These are phyloP conservation scores for Diuraphis noxia DNA, from an alignment of 1,140 invertebrate genomes.

Conservation along the genomic window DNA sequence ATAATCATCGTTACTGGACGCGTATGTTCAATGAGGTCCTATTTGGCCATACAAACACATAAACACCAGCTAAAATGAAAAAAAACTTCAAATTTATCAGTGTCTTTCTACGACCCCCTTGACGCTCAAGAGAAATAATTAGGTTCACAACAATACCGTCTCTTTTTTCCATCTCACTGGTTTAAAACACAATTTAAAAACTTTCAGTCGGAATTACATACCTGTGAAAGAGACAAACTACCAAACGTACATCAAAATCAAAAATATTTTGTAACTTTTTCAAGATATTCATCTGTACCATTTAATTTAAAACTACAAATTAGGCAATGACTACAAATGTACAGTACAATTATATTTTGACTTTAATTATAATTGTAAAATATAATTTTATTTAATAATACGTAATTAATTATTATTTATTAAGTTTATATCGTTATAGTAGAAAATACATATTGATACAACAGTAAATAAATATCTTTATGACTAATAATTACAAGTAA, in stretches of 20 bases:
- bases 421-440: too few relatives aligned
- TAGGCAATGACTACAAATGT: not conserved
- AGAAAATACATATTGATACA: too few relatives aligned
- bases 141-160: not conserved
- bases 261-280: not conserved
- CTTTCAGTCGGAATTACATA: not conserved
- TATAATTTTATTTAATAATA: too few relatives aligned
- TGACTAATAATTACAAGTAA: too few relatives aligned
- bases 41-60: not conserved
- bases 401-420: not conserved
- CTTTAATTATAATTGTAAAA: not conserved
- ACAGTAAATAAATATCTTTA: too few relatives aligned
- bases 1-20: too few relatives aligned
- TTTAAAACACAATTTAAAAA: slow-evolving; percentile 3
- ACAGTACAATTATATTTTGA: not conserved
- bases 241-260: not conserved
- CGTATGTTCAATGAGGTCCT: not conserved
- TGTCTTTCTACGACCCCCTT: not conserved
- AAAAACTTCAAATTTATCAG: slow-evolving; percentile 7
- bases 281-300: not conserved
- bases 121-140: not conserved
- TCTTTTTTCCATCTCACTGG: not conserved
- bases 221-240: not conserved
- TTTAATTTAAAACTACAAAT: not conserved
- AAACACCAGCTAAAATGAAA: not conserved